These are phyloP conservation scores for Scomberomorus guttatus DNA, from an alignment of 2,797 vertebrate genomes.

Conservation along the genomic window DNA sequence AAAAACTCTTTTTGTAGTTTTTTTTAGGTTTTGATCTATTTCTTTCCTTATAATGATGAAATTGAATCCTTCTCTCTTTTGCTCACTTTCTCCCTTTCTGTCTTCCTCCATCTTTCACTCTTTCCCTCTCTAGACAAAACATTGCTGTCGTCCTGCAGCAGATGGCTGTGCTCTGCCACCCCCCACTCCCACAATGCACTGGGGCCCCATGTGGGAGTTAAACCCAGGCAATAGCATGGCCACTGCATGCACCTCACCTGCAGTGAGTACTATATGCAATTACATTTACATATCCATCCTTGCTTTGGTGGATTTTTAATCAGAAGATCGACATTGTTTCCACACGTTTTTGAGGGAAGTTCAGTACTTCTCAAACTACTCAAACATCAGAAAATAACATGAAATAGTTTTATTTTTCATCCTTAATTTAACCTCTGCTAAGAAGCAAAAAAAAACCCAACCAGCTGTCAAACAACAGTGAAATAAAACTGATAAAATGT, in stretches of 20 bases:
- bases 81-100: not conserved
- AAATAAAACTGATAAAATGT: no score
- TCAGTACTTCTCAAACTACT: not conserved
- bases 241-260: constrained; percentile 51
- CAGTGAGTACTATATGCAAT: constrained; percentile 23
- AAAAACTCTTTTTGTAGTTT: no score
- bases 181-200: constrained; percentile 66
- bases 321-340: constrained; percentile 3
- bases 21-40: no score
- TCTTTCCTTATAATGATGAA: not conserved
- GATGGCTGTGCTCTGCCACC: constrained; percentile 66
- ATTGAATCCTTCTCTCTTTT: not conserved
- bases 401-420: no score
- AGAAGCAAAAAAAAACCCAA: no score
- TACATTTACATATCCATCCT: constrained; percentile 31
- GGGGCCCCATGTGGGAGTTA: constrained; percentile 57
- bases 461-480: no score
- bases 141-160: constrained; percentile 59
- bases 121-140: constrained; percentile 47
- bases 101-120: not conserved
- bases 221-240: constrained; percentile 47
- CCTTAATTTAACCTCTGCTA: no score
- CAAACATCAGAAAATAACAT: no score
- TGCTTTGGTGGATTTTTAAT: not conserved
- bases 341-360: not conserved